A percentile compares a stretch with the other conserved stretches of the same genome.
Evolutionary conservation across 1,140 invertebrate genomes (phyloP).

Genomic region (Drosophila kanapiae): DNA sequence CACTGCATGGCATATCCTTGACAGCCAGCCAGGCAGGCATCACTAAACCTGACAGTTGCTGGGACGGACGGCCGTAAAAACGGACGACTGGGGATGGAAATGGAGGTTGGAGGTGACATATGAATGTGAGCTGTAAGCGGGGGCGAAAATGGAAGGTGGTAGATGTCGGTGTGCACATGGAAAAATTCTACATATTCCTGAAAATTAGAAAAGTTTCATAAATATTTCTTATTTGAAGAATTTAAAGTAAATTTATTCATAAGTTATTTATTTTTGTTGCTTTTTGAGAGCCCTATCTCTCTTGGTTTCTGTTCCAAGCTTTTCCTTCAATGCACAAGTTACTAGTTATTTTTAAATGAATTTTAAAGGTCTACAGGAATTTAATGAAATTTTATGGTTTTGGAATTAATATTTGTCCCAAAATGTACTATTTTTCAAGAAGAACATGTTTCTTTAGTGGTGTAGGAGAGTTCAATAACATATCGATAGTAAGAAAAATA

Average conservation of each 20-base stretch:
- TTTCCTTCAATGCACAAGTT: too few relatives aligned
- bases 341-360: too few relatives aligned
- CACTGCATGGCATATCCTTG: conserved; percentile 79
- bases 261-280: neutral
- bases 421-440: neutral
- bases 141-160: neutral
- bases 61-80: conserved; percentile 21
- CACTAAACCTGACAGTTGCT: conserved; percentile 78
- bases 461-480: neutral
- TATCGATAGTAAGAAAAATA: neutral
- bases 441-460: neutral
- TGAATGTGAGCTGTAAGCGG: conserved; percentile 29
- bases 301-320: too few relatives aligned
- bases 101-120: conserved; percentile 40
- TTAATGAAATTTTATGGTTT: neutral
- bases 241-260: neutral
- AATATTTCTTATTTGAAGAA: too few relatives aligned
- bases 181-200: neutral
- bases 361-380: neutral
- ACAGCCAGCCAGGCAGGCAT: conserved; percentile 61
- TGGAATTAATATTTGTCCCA: neutral
- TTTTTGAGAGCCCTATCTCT: too few relatives aligned
- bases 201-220: too few relatives aligned
- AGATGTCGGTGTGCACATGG: conserved; percentile 2
- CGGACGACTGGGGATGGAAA: conserved; percentile 32